Base-by-base conservation (phyloP, 1,140 invertebrate genomes). In the Cydia strobilella region DNA sequence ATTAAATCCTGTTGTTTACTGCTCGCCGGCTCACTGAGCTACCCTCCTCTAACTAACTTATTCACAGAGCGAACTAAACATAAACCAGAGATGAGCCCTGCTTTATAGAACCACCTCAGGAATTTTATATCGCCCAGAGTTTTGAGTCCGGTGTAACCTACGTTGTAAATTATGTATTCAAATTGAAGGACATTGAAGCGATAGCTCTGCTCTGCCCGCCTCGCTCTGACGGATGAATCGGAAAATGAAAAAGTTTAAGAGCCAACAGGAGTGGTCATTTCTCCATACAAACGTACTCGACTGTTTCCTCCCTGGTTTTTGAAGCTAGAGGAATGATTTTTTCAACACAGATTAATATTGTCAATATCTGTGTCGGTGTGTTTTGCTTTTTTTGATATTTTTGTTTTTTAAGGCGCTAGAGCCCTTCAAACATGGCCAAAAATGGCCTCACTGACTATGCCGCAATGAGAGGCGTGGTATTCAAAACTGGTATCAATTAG, bases 1-100 rank as follows among this genome's bases (percentile, higher is more conserved):
- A 86, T 89, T 88, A 90, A 87, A 84, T 85, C 81, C 82, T 80
- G 80, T 87, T 85, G 85, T 89, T 89, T 88, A 90, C 86, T 82
- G 75, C 20, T 82, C 75, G 83, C 84, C 79, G 80, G 65, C 75
- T 78, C 63, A 75, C 77, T 76, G 74, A 74, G 78, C 75, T 71
- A 59, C 73, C 81, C 79, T 74, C 77, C 73, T 74, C 76, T 79
- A 78, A 79, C 77, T 87, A 82, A 87, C 84, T 88, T 84, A 85
- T 86, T 86, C 82, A 86, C 80, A 80, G 77, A 76, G 75, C 77
- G 75, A 82, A 86, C 84, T 84, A 84, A 79, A 83, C 82, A 83
- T 77, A 84, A 84, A 85, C 82, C 81, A 82, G 74, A 76, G 72
- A 77, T 66, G 80, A 75, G 81, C 71, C 76, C 65, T 72, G 65